Conservation (phyloP, 2,888 invertebrate species). For the Caradrina clavipalpis region DNA sequence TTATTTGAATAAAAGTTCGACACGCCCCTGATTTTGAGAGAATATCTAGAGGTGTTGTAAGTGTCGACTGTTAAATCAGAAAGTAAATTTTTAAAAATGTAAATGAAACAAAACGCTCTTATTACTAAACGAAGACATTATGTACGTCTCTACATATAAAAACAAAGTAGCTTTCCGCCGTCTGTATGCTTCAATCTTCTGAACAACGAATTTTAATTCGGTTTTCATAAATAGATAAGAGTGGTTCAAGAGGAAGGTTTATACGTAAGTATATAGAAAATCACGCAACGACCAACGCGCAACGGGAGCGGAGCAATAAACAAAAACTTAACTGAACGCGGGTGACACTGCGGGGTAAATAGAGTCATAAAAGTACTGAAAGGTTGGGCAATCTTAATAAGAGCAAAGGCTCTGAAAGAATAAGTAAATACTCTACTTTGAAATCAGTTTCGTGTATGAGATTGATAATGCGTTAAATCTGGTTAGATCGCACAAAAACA, state of each 20-base stretch:
- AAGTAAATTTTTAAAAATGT: no score
- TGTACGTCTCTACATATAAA: no score
- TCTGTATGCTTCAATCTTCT: no score
- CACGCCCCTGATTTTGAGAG: constrained; percentile 3
- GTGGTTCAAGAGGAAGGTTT: no score
- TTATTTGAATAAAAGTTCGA: constrained; percentile 34
- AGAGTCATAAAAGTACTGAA: constrained; percentile 6
- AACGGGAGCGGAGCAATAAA: no score
- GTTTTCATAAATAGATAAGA: no score
- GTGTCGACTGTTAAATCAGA: not conserved
- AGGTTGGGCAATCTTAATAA: not conserved
- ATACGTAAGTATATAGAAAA: no score
- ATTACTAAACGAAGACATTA: not conserved
- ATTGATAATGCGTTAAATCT: not conserved
- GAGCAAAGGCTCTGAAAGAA: not conserved
- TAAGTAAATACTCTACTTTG: not conserved
- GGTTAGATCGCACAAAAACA: constrained; percentile 59
- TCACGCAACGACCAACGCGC: no score
- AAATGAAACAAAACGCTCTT: not conserved
- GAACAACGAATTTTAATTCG: no score
- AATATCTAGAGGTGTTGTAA: not conserved
- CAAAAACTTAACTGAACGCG: no score
- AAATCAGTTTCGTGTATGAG: not conserved
- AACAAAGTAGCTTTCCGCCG: no score
- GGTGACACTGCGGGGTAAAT: no score